A percentile compares a stretch with the other conserved stretches of the same genome.
Conservation (phyloP, 2,113 vertebrate genomes). For the Steatornis caripensis region DNA sequence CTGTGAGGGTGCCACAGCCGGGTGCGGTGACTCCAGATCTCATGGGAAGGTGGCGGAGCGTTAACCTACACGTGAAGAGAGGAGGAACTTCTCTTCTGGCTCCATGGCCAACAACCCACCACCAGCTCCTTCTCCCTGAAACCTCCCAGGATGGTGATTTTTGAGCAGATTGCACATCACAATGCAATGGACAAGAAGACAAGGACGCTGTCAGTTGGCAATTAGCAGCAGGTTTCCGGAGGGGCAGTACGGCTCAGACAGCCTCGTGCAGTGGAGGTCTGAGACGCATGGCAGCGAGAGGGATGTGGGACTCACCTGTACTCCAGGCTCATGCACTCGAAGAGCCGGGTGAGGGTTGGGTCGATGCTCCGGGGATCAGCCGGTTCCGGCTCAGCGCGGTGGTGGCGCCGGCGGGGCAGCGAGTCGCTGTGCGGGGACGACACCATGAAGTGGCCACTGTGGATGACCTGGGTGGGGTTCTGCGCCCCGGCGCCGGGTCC, state of each 20-base stretch:
- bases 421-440: slow-evolving; percentile 92
- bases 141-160: not conserved
- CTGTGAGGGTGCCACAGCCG: not conserved
- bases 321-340: slow-evolving; percentile 98
- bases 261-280: not conserved
- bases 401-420: slow-evolving; percentile 70
- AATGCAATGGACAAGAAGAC: not conserved
- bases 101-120: not conserved
- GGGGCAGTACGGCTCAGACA: not conserved
- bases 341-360: slow-evolving; percentile 90
- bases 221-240: not conserved
- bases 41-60: not conserved
- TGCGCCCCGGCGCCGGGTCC: not conserved
- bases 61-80: not conserved
- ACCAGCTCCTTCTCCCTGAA: not conserved
- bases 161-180: not conserved
- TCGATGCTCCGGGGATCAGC: slow-evolving; percentile 88
- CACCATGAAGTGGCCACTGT: slow-evolving; percentile 99
- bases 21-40: not conserved
- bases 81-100: not conserved
- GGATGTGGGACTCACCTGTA: slow-evolving; percentile 85
- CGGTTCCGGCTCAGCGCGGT: slow-evolving; percentile 56
- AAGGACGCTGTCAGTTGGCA: not conserved
- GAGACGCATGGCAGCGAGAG: rapidly evolving
- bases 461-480: slow-evolving; percentile 85